Percentiles rank a stretch among this genome's conserved stretches.
phyloP scores from a whole-genome alignment of 1,140 invertebrate genomes.

The Neuroterus valhalla region DNA sequence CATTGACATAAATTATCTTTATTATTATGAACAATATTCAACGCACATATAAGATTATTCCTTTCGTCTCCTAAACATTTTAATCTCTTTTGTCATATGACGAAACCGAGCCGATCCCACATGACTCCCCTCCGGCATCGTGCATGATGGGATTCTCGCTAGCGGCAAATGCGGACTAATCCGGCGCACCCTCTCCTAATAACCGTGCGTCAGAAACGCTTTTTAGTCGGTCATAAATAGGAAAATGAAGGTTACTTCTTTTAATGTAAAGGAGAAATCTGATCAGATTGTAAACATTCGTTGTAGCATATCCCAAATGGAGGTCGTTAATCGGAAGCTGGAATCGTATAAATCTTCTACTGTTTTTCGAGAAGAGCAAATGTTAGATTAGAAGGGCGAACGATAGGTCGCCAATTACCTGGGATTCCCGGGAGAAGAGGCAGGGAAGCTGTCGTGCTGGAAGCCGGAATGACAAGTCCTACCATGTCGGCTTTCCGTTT shows the following conservation, averaged over 20 bases:
- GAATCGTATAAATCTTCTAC: conserved; percentile 14
- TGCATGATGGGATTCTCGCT: no score
- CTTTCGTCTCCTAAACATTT: no score
- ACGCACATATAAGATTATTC: no score
- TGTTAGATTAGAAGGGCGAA: conserved; percentile 27
- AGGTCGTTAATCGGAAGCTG: conserved; percentile 23
- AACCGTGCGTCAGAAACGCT: no score
- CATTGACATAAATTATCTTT: no score
- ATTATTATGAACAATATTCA: no score
- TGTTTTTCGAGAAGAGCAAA: conserved; percentile 17
- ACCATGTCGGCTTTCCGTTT: conserved; percentile 27
- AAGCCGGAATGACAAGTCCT: conserved; percentile 11
- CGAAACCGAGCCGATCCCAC: no score
- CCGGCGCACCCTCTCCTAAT: no score
- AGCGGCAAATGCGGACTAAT: no score
- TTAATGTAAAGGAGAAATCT: not conserved
- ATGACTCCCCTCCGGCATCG: no score
- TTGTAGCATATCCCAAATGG: conserved; percentile 10
- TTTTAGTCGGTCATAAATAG: no score
- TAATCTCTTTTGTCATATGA: no score
- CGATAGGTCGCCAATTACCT: conserved; percentile 29
- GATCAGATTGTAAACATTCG: conserved; percentile 13
- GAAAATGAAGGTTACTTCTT: not conserved
- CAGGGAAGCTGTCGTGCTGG: conserved; percentile 17
- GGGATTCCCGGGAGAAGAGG: conserved; percentile 18